Base-by-base conservation (phyloP, 2,888 invertebrate genomes). In the Drosophila tanythrix region DNA sequence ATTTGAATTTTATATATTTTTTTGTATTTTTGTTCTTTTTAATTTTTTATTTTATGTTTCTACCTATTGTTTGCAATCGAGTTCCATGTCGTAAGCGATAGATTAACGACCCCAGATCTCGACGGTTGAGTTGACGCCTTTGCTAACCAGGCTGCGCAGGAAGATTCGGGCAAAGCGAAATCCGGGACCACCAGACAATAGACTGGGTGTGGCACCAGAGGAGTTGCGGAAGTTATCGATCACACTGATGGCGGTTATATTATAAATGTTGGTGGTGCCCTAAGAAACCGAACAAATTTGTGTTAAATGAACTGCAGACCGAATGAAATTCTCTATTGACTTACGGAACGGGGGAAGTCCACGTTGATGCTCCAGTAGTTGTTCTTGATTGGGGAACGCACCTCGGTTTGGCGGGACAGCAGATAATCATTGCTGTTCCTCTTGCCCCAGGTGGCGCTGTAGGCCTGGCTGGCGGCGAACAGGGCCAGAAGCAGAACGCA, bases 171-270 rank as follows among this genome's bases (percentile, higher is more conserved):
- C 78, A 25, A 31, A 80, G 15, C 67, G 79, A 6, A 11, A 76
- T 18, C 74, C 72, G 0, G 82, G 82, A 46, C 91, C 91, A 35
- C 91, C 91, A 11, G 83, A 79, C 56, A 33, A 75, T 0, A 91
- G 62, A 6, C 43, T 72, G n/a, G 87, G 72, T 0, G 29, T 0
- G 21, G 91, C 90, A 1, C 91, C 91, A 0, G 90, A 84, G 33
- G 2, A 75, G 68, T 91, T 91, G 62, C 75, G 84, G 67, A 90
- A 91, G 70, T 83, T 84, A 62, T 91, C 91, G 65, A 63, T 74
- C 1, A 88, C 86, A 48, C 58, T 63, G 60, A 91, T 38, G 15
- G 40, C 70, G 4, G 77, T 73, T 33, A 91, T 88, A 33, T 69
- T 82, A 46, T 74, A 73, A 3, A 5, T 18, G 27, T 72, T 76